Conservation (phyloP, 2,113 vertebrate genomes). For the Galemys pyrenaicus region DNA sequence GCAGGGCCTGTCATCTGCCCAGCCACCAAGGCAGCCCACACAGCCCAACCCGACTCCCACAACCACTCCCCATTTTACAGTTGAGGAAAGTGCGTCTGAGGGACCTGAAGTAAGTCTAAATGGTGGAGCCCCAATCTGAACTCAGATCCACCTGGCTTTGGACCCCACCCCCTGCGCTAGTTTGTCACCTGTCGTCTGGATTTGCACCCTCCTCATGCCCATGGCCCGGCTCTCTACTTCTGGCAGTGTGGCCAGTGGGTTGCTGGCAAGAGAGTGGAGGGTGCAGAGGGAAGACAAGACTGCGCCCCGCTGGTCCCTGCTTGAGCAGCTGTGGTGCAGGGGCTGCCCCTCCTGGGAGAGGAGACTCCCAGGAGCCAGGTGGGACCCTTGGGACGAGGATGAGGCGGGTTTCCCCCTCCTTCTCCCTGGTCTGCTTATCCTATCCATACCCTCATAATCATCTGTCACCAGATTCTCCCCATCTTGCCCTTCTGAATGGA, state of each 20-base stretch:
- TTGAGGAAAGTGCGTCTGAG: not conserved
- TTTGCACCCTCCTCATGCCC: not conserved
- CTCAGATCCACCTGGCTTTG: not conserved
- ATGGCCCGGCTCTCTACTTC: not conserved
- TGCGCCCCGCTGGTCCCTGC: not conserved
- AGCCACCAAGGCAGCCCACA: not conserved
- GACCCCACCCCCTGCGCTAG: rapidly evolving
- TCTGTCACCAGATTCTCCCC: not conserved
- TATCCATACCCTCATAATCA: not conserved
- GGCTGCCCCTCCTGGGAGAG: not conserved
- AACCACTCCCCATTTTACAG: not conserved
- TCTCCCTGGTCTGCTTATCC: not conserved
- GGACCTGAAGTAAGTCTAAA: not conserved
- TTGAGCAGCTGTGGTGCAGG: not conserved
- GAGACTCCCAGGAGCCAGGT: not conserved
- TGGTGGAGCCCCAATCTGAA: not conserved
- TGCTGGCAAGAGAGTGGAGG: not conserved
- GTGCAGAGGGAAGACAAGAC: not conserved
- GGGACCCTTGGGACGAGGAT: no score
- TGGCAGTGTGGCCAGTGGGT: not conserved
- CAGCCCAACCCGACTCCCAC: not conserved
- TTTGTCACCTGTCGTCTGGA: no score
- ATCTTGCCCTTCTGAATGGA: not conserved
- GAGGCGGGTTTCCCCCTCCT: not conserved
- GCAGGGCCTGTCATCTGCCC: not conserved